Conservation (phyloP, 2,113 vertebrate genomes). For the Aegotheles bennettii region DNA sequence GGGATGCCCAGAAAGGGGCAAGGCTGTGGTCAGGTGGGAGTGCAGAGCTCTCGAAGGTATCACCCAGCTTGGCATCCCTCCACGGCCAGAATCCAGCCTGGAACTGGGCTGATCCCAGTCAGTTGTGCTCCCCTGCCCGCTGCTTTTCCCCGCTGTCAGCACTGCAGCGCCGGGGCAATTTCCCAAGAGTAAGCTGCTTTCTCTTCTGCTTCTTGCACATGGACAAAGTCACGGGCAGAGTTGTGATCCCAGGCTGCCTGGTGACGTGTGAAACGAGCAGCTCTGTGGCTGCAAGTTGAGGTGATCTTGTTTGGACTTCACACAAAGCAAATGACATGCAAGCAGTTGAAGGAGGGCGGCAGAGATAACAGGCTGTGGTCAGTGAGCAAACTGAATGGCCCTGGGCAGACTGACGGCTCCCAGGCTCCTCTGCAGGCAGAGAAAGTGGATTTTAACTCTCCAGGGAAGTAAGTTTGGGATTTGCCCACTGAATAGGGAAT, state of each 20-base stretch:
- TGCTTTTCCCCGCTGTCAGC: background rate
- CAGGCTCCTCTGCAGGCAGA: background rate
- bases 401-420: background rate
- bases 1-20: too few species aligned
- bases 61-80: accelerated
- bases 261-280: background rate
- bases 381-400: background rate
- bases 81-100: background rate
- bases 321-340: background rate
- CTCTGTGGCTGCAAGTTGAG: background rate
- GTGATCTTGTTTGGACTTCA: background rate
- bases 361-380: background rate
- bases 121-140: accelerated
- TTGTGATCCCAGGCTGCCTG: background rate
- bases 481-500: background rate
- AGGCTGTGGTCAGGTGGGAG: background rate
- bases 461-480: background rate
- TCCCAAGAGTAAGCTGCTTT: background rate
- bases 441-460: background rate
- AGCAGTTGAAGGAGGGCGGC: background rate
- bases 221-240: background rate
- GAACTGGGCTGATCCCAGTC: background rate
- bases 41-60: accelerated
- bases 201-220: slow-evolving; percentile 18
- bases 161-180: background rate